Percentiles rank a stretch among this genome's conserved stretches.
Conservation (phyloP, 2,113 vertebrate genomes). For the Siniperca chuatsi region DNA sequence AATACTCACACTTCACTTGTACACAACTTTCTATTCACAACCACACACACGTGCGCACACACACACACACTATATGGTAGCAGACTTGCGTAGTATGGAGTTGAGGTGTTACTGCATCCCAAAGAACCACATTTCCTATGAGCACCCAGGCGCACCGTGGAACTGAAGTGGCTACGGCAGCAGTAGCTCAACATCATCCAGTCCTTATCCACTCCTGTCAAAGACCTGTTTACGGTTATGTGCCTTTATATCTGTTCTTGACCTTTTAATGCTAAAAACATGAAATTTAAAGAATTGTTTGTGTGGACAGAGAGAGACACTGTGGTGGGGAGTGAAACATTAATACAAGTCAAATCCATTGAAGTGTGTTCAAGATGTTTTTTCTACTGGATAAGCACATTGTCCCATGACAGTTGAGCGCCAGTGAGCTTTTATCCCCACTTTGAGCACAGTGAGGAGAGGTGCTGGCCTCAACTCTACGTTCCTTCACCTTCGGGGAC, state of each 20-base stretch:
- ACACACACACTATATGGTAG: slow-evolving; percentile 51
- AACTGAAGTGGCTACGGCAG: slow-evolving; percentile 49
- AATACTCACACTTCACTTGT: slow-evolving; percentile 51
- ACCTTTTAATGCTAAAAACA: slow-evolving; percentile 65
- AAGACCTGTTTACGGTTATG: slow-evolving; percentile 93
- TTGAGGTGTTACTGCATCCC: slow-evolving; percentile 47
- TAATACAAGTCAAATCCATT: slow-evolving; percentile 35
- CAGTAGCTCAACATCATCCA: slow-evolving; percentile 43
- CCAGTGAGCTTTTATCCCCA: slow-evolving; percentile 23
- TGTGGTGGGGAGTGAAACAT: slow-evolving; percentile 31
- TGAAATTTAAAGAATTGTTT: slow-evolving; percentile 23
- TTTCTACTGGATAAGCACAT: slow-evolving; percentile 74
- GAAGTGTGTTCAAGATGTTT: slow-evolving; percentile 34
- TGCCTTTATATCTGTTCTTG: slow-evolving; percentile 97
- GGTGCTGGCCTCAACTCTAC: slow-evolving; percentile 20
- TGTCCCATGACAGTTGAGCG: slow-evolving; percentile 38
- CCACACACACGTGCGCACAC: background rate
- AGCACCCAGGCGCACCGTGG: slow-evolving; percentile 50
- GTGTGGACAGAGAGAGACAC: slow-evolving; percentile 45
- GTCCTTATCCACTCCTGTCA: slow-evolving; percentile 80
- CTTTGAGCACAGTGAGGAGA: slow-evolving; percentile 50
- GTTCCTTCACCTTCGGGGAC: slow-evolving; percentile 26
- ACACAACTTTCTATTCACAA: slow-evolving; percentile 30
- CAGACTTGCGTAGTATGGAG: slow-evolving; percentile 40
- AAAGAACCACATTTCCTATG: slow-evolving; percentile 65